Conservation (phyloP, 2,797 vertebrate species). For the Lithobates pipiens region DNA sequence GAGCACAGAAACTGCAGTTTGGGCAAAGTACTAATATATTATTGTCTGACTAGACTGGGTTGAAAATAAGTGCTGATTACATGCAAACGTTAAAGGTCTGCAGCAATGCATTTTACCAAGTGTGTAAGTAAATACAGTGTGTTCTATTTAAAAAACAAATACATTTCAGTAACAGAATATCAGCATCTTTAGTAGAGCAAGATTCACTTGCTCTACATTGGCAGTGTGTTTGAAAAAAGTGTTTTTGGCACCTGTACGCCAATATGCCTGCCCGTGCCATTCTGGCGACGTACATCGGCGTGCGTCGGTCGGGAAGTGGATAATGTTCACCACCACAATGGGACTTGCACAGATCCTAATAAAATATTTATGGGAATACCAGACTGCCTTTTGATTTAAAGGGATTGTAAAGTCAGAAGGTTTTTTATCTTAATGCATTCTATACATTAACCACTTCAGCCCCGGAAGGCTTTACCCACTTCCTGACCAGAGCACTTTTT, state of each 20-base stretch:
- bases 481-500: too few species aligned
- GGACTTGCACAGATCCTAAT: not conserved
- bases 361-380: not conserved
- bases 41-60: constrained; percentile 40
- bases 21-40: constrained; percentile 52
- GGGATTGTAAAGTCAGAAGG: too few species aligned
- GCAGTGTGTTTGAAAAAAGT: not conserved
- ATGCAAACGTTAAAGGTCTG: constrained; percentile 40
- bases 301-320: too few species aligned
- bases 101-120: constrained; percentile 34
- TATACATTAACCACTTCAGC: too few species aligned
- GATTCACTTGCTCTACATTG: not conserved
- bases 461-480: too few species aligned
- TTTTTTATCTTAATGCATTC: too few species aligned
- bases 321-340: not conserved
- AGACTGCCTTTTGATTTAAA: not conserved
- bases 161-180: constrained; percentile 15
- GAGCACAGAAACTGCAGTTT: constrained; percentile 53
- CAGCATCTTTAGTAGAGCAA: not conserved
- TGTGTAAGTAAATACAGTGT: constrained; percentile 10
- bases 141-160: constrained; percentile 3
- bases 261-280: too few species aligned
- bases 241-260: too few species aligned
- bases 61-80: constrained; percentile 50
- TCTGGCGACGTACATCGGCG: too few species aligned